phyloP scores from a whole-genome alignment of 2,113 vertebrate genomes.

The Heloderma charlesbogerti region DNA sequence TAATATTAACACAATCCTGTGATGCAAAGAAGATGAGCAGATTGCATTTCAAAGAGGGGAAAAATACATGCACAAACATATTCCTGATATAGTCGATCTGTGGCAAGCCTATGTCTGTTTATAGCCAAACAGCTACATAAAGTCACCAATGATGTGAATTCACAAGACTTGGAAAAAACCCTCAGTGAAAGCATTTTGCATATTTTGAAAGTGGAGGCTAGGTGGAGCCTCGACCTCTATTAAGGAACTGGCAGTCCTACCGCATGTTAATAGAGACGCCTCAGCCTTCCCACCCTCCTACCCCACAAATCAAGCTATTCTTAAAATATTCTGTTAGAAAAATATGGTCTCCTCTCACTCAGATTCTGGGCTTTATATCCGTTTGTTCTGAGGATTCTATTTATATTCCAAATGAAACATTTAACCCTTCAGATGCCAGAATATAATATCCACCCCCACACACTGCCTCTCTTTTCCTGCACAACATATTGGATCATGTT shows the following conservation, averaged over 20 bases:
- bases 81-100: slow-evolving; percentile 37
- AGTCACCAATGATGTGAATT: slow-evolving; percentile 44
- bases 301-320: slow-evolving; percentile 43
- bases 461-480: slow-evolving; percentile 32
- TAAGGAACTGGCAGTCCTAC: slow-evolving; percentile 59
- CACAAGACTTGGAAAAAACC: slow-evolving; percentile 7
- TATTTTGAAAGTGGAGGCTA: slow-evolving; percentile 72
- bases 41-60: not conserved
- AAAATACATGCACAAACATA: rapidly evolving
- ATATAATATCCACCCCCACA: not conserved
- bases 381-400: slow-evolving; percentile 42
- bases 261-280: slow-evolving; percentile 60
- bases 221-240: slow-evolving; percentile 71
- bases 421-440: slow-evolving; percentile 66
- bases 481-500: slow-evolving; percentile 47
- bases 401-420: slow-evolving; percentile 60
- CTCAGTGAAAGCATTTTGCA: slow-evolving; percentile 62
- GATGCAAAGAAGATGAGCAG: not conserved
- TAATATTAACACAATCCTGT: not conserved
- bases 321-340: not conserved
- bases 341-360: not conserved
- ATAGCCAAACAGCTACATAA: slow-evolving; percentile 49
- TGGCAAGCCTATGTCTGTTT: slow-evolving; percentile 53
- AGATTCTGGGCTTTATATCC: slow-evolving; percentile 49
- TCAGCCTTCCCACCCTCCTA: slow-evolving; percentile 26